These are phyloP conservation scores for Sciurus vulgaris DNA, from an alignment of 2,797 vertebrate genomes.

Conservation along the genomic window DNA sequence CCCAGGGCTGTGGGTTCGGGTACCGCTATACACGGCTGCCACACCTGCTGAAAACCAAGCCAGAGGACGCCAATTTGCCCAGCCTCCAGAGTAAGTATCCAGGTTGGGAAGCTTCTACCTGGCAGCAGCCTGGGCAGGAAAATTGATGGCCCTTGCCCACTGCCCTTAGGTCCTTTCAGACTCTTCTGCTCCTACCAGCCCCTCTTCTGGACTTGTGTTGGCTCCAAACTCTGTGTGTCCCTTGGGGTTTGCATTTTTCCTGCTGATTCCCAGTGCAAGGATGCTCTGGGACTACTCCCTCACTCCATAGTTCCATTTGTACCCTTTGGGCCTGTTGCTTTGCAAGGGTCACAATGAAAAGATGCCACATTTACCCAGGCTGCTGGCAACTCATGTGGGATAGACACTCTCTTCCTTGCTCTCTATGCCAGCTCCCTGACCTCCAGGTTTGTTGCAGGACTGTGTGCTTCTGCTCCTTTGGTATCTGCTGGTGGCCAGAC, in stretches of 20 bases:
- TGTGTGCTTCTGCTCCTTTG: not conserved
- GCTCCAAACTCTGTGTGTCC: not conserved
- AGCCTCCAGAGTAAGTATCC: conserved; percentile 96
- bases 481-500: not conserved
- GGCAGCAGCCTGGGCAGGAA: no score
- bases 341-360: not conserved
- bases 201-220: not conserved
- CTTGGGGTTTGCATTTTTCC: not conserved
- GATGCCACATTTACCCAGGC: not conserved
- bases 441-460: not conserved
- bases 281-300: not conserved
- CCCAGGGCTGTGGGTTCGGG: conserved; percentile 97
- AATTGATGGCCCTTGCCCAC: not conserved
- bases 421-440: not conserved
- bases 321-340: not conserved
- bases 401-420: no score
- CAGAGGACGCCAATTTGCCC: conserved; percentile 97
- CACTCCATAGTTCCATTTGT: not conserved
- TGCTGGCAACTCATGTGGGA: not conserved
- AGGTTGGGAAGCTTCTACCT: not conserved
- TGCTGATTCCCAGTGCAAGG: not conserved
- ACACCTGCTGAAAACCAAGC: conserved; percentile 98
- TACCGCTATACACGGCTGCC: conserved; percentile 98
- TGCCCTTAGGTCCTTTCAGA: not conserved
- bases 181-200: not conserved